Evolutionary conservation across 1,140 invertebrate species (phyloP).

Genomic region (Eulimnadia texana): DNA sequence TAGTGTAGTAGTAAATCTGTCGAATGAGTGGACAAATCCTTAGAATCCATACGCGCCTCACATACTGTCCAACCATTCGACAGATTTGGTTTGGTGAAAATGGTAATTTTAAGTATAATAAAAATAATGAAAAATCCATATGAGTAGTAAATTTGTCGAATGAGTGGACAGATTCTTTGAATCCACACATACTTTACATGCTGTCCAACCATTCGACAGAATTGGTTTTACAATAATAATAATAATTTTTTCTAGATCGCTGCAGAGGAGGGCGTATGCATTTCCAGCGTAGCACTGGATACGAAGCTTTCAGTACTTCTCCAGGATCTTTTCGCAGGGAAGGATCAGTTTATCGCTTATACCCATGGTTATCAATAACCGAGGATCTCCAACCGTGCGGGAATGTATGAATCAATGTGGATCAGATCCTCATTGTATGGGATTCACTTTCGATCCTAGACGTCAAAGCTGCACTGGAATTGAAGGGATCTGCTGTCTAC

Average conservation of each 20-base stretch:
- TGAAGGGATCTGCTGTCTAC: neutral
- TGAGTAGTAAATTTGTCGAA: too few relatives aligned
- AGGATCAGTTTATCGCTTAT: neutral
- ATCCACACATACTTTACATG: too few relatives aligned
- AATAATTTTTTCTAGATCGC: neutral
- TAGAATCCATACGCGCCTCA: too few relatives aligned
- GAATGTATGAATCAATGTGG: constrained; percentile 5
- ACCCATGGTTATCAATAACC: neutral
- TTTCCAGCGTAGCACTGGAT: constrained; percentile 2
- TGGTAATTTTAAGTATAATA: too few relatives aligned
- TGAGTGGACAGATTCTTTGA: too few relatives aligned
- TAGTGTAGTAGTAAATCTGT: too few relatives aligned
- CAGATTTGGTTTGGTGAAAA: too few relatives aligned
- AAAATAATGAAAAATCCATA: too few relatives aligned
- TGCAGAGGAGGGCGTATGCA: constrained; percentile 1
- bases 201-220: too few relatives aligned
- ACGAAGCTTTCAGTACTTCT: neutral
- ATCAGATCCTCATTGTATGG: neutral
- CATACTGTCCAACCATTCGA: too few relatives aligned
- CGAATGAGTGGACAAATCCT: too few relatives aligned
- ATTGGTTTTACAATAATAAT: neutral
- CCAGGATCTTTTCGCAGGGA: neutral
- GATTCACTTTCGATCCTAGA: neutral
- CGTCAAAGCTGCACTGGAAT: constrained; percentile 6
- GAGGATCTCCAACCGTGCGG: neutral